Evolutionary conservation across 2,797 vertebrate species (phyloP), one percentile per base, ranked within the genome.

Genomic region (Darevskia mixta): DNA sequence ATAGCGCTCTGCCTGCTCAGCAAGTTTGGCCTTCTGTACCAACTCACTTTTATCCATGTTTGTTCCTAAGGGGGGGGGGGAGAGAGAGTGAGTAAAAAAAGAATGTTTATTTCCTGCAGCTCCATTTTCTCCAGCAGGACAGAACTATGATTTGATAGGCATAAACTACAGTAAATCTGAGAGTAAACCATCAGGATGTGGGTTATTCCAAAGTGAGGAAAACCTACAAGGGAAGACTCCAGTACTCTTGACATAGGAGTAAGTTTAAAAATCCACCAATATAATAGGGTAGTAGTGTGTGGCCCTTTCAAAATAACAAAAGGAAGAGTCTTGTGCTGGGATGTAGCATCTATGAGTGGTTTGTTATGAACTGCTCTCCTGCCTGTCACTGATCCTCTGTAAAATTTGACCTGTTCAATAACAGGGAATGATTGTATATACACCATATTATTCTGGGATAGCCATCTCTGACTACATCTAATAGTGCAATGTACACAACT

Each of bases 21-120:
- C 98, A n/a, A 99, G 98, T 90, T 99, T 99, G 95, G 99, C 99
- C 96, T 99, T 99, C 98, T 99, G 98, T 93, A 99, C 98, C 97
- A 99, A 98, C 94, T 99, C 99, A 90, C 97, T 98, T 97, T 98
- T 99, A 97, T 99, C 98, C 99, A 99, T 99, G 97, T 97, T 96
- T 96, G 94, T 95, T 94, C 97, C 55, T 66, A 88, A 86, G 2
- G 73, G 89, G 69, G 81, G 13, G 49, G 13, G 49, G 10, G 10
- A 8, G 45, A 2, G 45, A 2, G 11, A 8, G 1, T 8, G 45
- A 90, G 29, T 79, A 79, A 85, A 41, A 92, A 38, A 55, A n/a
- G 3, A 55, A 27, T 75, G 58, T 23, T 29, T 66, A 76, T 55
- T 71, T 88, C 66, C 18, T 76, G 29, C 41, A n/a, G 27, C 15